Evolutionary conservation across 1,140 invertebrate genomes (phyloP), one percentile per base, ranked within the genome.

Genomic region (Heterodera schachtii): DNA sequence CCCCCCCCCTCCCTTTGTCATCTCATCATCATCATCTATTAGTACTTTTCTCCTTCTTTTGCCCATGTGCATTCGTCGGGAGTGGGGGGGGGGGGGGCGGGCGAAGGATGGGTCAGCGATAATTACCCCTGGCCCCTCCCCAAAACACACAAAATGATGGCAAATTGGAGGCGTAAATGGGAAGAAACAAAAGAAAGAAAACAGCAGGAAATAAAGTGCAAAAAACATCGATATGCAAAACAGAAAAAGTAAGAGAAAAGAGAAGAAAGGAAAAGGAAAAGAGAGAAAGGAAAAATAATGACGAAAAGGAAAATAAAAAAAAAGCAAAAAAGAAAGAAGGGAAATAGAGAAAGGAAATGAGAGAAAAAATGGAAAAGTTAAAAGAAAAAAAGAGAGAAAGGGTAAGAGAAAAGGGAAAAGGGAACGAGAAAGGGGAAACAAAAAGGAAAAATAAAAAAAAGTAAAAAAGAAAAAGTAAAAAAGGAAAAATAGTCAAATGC

Each of bases 131-230:
- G 5, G 5, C 44, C n/a, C 3, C 69, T 3, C 31, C 11, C n/a
- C 13, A 71, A 41, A 6, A 21, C 19, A 9, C n/a, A 71, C 69
- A 43, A 71, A 71, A 71, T 46, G 69, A 31, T 46, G 69, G 57
- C 69, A 71, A 71, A 71, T 31, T 71, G 69, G 69, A 46, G 69
- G 19, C 67, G n/a, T 31, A 70, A 70, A 70, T 70, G 67, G 67
- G 19, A 70, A 9, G 31, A 31, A 31, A 31, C 31, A 31, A 31
- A 31, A 31, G 31, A 31, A 31, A 31, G 31, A 31, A 31, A 31
- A 31, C 31, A 31, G 31, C 1, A 60, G 57, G 49, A 52, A 11
- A 52, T 8, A 52, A 11, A 52, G 49, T 11, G 11, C 6, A 52
- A 52, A 52, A 16, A 16, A 19, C 0, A 60, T 13, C 11, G 57